Percentiles rank a stretch among this genome's conserved stretches.
Evolutionary conservation across 1,140 invertebrate species (phyloP).

Genomic region (Parapsyche elsis): DNA sequence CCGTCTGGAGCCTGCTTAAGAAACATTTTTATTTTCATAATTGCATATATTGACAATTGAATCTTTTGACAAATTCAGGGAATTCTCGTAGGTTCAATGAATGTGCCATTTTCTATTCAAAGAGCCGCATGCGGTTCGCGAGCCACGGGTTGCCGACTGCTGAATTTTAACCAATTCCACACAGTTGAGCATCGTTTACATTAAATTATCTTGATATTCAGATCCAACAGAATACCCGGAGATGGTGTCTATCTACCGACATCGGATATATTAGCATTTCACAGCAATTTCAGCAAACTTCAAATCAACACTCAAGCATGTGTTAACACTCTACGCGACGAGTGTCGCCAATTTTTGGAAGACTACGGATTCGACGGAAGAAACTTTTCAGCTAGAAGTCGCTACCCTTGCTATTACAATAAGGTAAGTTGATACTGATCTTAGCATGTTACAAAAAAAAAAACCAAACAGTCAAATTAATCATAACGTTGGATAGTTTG

Average conservation of each 20-base stretch:
- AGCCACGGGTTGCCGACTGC: too few relatives aligned
- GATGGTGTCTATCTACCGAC: slow-evolving; percentile 40
- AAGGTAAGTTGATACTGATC: slow-evolving; percentile 48
- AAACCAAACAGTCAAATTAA: too few relatives aligned
- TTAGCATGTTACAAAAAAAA: too few relatives aligned
- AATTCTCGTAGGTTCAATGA: too few relatives aligned
- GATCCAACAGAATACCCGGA: background rate
- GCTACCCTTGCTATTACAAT: slow-evolving; percentile 79
- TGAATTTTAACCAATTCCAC: background rate
- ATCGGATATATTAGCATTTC: slow-evolving; percentile 33
- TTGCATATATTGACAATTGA: too few relatives aligned
- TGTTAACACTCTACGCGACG: slow-evolving; percentile 81
- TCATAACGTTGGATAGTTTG: too few relatives aligned
- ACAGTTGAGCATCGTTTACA: background rate
- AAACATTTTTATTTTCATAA: too few relatives aligned
- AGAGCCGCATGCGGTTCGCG: too few relatives aligned
- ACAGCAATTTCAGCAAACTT: slow-evolving; percentile 58
- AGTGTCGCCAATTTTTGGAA: slow-evolving; percentile 80
- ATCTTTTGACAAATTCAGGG: too few relatives aligned
- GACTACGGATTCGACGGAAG: slow-evolving; percentile 81
- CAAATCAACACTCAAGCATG: slow-evolving; percentile 84
- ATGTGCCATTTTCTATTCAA: too few relatives aligned
- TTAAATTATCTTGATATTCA: too few relatives aligned
- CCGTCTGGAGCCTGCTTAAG: too few relatives aligned
- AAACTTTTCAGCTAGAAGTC: slow-evolving; percentile 79